Evolutionary conservation across 2,113 vertebrate species (phyloP).

Genomic region (Oriolus oriolus): DNA sequence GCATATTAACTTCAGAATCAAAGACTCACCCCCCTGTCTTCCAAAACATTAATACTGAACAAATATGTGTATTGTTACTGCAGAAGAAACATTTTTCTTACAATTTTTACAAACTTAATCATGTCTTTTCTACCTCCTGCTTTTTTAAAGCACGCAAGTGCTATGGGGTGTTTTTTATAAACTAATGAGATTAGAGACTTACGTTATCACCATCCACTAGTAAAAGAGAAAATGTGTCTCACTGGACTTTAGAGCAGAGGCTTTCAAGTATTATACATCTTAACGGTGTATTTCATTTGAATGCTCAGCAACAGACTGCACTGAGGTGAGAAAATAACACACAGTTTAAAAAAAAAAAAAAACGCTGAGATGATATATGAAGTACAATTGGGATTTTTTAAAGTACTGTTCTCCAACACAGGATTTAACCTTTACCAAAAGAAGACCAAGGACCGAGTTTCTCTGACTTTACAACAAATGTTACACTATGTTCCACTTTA

Average conservation of each 20-base stretch:
- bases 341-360: background rate
- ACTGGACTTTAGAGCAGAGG: background rate
- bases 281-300: background rate
- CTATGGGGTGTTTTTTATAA: background rate
- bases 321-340: background rate
- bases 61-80: background rate
- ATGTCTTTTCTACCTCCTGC: background rate
- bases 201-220: background rate
- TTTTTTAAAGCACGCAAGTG: conserved; percentile 8
- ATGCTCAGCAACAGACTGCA: background rate
- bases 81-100: conserved; percentile 16
- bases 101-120: background rate
- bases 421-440: background rate
- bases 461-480: background rate
- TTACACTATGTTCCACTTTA: background rate
- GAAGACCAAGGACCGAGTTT: background rate
- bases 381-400: background rate
- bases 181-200: conserved; percentile 43
- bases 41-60: background rate
- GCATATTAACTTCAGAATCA: background rate
- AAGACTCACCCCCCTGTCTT: background rate
- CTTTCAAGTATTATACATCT: background rate
- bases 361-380: background rate
- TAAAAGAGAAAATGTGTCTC: conserved; percentile 29
- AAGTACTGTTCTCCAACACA: background rate